Conservation (phyloP, 2,888 invertebrate species). For the Globia sparganii region DNA sequence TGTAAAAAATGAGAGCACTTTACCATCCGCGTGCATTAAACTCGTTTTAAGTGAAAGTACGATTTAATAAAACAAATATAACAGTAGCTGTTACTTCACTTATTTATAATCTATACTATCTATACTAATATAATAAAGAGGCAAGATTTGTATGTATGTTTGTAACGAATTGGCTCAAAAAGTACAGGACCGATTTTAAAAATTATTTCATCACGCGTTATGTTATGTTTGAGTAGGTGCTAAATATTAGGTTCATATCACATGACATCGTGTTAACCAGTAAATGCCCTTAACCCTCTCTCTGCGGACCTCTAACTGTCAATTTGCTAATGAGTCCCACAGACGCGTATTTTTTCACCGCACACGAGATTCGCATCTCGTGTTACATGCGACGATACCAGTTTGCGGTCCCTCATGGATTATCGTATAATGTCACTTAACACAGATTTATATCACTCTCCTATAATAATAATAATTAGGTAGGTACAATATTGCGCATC, state of each 20-base stretch:
- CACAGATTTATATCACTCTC: background rate
- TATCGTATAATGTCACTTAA: slow-evolving; percentile 20
- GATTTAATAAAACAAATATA: slow-evolving; percentile 10
- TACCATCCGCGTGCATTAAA: slow-evolving; percentile 18
- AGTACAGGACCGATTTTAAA: too few species aligned
- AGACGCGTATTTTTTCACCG: slow-evolving; percentile 36
- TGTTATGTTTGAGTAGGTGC: background rate
- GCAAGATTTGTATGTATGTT: too few species aligned
- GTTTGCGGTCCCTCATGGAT: slow-evolving; percentile 27
- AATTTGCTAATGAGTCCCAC: slow-evolving; percentile 39
- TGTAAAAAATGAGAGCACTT: slow-evolving; percentile 51
- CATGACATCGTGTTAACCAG: slow-evolving; percentile 8
- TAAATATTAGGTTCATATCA: slow-evolving; percentile 2
- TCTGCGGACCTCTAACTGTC: slow-evolving; percentile 13
- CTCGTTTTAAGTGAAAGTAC: slow-evolving; percentile 45
- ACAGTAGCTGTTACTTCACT: background rate
- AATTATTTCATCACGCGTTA: too few species aligned
- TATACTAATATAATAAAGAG: too few species aligned
- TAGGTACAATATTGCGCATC: background rate
- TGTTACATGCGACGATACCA: slow-evolving; percentile 39
- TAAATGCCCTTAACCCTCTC: slow-evolving; percentile 11
- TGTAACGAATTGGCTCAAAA: too few species aligned
- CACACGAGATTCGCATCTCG: slow-evolving; percentile 34
- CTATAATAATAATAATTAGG: background rate
- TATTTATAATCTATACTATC: too few species aligned